These are phyloP conservation scores for Cynocephalus volans DNA, from an alignment of 2,113 vertebrate genomes.

Conservation along the genomic window DNA sequence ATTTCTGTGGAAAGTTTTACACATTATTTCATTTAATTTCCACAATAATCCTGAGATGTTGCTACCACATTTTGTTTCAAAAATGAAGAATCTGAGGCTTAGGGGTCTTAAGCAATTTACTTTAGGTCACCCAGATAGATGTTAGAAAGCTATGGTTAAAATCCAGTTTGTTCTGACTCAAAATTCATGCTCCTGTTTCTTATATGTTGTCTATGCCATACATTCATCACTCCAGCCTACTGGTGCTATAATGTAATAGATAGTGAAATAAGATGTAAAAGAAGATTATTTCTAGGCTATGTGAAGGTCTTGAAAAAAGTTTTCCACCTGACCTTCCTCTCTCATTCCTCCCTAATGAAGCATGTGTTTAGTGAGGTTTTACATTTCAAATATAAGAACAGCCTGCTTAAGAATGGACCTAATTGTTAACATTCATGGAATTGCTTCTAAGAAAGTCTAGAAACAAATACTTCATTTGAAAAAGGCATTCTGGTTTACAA, in stretches of 20 bases:
- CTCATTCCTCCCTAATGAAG: background rate
- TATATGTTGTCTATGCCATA: fast-evolving
- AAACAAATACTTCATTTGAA: background rate
- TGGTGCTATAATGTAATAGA: background rate
- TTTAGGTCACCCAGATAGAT: background rate
- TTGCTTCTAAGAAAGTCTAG: background rate
- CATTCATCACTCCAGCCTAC: background rate
- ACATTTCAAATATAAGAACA: constrained; percentile 33
- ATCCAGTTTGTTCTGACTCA: background rate
- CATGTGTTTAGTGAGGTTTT: background rate
- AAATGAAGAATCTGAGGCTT: background rate
- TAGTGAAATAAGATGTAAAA: too few species aligned
- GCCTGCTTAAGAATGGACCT: background rate
- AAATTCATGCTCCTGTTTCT: background rate
- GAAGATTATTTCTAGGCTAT: background rate
- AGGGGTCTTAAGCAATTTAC: background rate
- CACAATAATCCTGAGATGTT: background rate
- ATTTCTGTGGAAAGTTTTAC: background rate
- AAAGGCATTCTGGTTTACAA: background rate
- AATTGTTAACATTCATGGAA: background rate
- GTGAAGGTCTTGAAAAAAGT: background rate
- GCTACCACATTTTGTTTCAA: background rate
- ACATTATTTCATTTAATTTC: background rate
- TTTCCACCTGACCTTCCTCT: background rate
- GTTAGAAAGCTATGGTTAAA: background rate